These are phyloP conservation scores for Tetrapedia diversipes DNA, from an alignment of 2,888 invertebrate genomes.

Conservation along the genomic window DNA sequence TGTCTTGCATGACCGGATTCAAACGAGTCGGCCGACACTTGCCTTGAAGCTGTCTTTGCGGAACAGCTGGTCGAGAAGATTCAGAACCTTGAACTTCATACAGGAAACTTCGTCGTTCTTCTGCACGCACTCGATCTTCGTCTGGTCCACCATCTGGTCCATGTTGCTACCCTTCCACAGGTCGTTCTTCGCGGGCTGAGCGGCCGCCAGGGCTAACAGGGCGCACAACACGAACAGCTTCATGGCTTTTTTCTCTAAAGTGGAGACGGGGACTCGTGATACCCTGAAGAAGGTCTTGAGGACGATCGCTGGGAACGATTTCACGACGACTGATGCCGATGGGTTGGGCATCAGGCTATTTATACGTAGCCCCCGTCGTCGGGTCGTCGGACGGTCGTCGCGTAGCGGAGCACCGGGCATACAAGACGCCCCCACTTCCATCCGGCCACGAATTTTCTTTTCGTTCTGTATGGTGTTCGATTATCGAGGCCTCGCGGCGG, in stretches of 20 bases:
- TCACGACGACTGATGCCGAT: slow-evolving; percentile 79
- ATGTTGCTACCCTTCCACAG: slow-evolving; percentile 89
- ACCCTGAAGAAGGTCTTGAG: slow-evolving; percentile 44
- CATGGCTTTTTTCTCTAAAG: slow-evolving; percentile 60
- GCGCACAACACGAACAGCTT: slow-evolving; percentile 80
- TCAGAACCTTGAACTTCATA: slow-evolving; percentile 92
- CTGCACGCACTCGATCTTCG: slow-evolving; percentile 89
- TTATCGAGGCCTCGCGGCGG: slow-evolving; percentile 80
- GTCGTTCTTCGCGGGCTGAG: slow-evolving; percentile 86
- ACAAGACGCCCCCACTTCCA: slow-evolving; percentile 69
- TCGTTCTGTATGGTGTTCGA: slow-evolving; percentile 82
- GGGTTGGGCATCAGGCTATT: slow-evolving; percentile 78
- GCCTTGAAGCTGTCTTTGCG: slow-evolving; percentile 92
- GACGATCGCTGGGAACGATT: slow-evolving; percentile 65
- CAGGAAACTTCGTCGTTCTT: slow-evolving; percentile 91
- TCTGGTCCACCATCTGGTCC: slow-evolving; percentile 90
- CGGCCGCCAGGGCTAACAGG: slow-evolving; percentile 85
- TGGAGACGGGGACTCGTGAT: slow-evolving; percentile 27
- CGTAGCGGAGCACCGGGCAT: slow-evolving; percentile 55
- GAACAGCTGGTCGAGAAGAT: slow-evolving; percentile 90
- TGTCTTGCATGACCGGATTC: slow-evolving; percentile 5
- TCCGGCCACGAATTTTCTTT: slow-evolving; percentile 80
- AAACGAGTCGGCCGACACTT: slow-evolving; percentile 70
- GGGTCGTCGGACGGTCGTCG: slow-evolving; percentile 44
- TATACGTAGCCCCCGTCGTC: slow-evolving; percentile 76